phyloP scores from a whole-genome alignment of 2,888 invertebrate species.

The Phrixothrix hirtus region DNA sequence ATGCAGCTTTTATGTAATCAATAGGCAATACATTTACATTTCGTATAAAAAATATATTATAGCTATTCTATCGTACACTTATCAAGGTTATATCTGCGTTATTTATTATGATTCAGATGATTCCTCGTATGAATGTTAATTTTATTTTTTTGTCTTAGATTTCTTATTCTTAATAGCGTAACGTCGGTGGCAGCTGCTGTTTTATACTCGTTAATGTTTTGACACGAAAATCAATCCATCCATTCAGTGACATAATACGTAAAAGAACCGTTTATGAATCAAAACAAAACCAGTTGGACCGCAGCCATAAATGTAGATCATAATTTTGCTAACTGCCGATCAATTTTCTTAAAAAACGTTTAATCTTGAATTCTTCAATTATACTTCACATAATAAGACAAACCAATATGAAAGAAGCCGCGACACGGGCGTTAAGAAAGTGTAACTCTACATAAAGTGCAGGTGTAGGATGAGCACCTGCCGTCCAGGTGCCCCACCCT shows the following conservation, averaged over 20 bases:
- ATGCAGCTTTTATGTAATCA: too few relatives aligned
- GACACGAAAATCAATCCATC: conserved; percentile 10
- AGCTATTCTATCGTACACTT: conserved; percentile 6
- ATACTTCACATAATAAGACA: conserved; percentile 24
- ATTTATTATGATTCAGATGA: conserved; percentile 4
- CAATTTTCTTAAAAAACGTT: conserved; percentile 19
- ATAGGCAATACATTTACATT: too few relatives aligned
- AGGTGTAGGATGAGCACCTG: conserved; percentile 38
- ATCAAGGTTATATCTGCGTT: conserved; percentile 1
- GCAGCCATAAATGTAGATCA: too few relatives aligned
- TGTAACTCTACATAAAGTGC: conserved; percentile 44
- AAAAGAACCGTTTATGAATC: too few relatives aligned
- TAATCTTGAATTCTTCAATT: conserved; percentile 20
- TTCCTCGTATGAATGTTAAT: conserved; percentile 20
- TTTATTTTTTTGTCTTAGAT: conserved; percentile 23
- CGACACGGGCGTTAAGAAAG: conserved; percentile 43
- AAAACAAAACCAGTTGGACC: too few relatives aligned
- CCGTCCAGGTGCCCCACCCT: conserved; percentile 40
- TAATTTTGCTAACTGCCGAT: too few relatives aligned
- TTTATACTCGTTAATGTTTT: conserved; percentile 11
- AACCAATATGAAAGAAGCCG: conserved; percentile 26
- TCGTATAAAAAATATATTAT: too few relatives aligned
- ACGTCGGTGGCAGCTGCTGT: conserved; percentile 19
- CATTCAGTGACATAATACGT: not conserved
- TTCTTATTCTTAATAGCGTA: conserved; percentile 21